phyloP scores from a whole-genome alignment of 2,888 invertebrate species.

The Tipula vernalis region DNA sequence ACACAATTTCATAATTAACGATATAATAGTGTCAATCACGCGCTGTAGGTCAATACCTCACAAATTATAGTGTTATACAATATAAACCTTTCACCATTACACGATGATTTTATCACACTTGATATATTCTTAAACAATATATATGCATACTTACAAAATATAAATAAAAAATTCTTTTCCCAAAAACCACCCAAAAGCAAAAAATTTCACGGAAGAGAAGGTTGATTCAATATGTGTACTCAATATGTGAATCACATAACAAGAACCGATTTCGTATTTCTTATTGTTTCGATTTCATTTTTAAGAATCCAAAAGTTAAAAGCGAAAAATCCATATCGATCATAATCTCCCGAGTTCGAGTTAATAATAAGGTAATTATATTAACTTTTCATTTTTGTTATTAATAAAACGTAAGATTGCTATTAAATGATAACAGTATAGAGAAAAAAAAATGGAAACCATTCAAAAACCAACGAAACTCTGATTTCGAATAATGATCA shows the following conservation, averaged over 20 bases:
- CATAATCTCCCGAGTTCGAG: background rate
- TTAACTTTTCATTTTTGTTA: background rate
- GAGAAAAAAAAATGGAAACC: background rate
- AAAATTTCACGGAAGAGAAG: background rate
- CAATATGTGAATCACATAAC: background rate
- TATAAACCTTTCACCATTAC: background rate
- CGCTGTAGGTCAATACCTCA: background rate
- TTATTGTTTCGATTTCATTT: background rate
- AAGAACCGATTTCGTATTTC: background rate
- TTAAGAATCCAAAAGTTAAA: background rate
- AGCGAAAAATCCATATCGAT: background rate
- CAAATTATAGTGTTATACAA: background rate
- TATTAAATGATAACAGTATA: background rate
- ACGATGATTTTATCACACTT: background rate
- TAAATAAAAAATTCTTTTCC: no score
- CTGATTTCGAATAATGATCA: background rate
- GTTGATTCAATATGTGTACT: background rate
- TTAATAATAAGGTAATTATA: background rate
- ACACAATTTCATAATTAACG: background rate
- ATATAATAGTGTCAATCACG: background rate
- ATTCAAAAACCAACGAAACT: background rate
- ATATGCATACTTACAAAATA: background rate
- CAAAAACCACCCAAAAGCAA: background rate
- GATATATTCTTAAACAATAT: background rate
- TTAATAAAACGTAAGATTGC: background rate